These are phyloP conservation scores for Orius insidiosus DNA, from an alignment of 1,140 invertebrate species.

Conservation along the genomic window DNA sequence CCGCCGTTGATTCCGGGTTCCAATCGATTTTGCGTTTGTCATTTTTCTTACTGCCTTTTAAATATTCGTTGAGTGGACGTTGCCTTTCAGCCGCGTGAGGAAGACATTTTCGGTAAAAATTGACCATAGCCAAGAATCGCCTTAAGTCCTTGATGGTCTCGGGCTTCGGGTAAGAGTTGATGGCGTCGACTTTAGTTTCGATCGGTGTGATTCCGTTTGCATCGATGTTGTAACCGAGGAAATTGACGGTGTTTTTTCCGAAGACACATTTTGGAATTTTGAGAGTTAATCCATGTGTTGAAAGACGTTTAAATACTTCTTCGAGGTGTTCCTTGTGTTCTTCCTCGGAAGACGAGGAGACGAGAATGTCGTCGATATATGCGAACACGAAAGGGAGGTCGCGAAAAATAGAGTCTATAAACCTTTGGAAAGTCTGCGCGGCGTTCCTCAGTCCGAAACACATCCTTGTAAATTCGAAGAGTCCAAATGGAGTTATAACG, in stretches of 20 bases:
- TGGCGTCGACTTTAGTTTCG: conserved; percentile 3
- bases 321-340: conserved; percentile 18
- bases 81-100: conserved; percentile 21
- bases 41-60: conserved; percentile 20
- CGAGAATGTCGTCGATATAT: conserved; percentile 23
- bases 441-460: conserved; percentile 30
- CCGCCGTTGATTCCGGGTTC: conserved; percentile 16
- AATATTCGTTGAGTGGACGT: conserved; percentile 17
- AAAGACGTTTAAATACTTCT: conserved; percentile 17
- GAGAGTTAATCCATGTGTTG: conserved; percentile 12
- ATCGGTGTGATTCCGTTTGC: conserved; percentile 5
- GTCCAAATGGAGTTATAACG: conserved; percentile 23
- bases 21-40: conserved; percentile 13
- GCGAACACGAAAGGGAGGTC: conserved; percentile 15
- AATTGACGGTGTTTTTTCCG: conserved; percentile 8
- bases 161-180: conserved; percentile 8
- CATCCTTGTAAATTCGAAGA: conserved; percentile 25
- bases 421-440: conserved; percentile 27
- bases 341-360: conserved; percentile 15
- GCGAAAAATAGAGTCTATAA: conserved; percentile 25
- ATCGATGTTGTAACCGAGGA: conserved; percentile 22
- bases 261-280: conserved; percentile 18
- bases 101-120: conserved; percentile 25
- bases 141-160: conserved; percentile 14
- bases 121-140: conserved; percentile 27